phyloP scores from a whole-genome alignment of 1,140 invertebrate species.

The Eumaeus atala region DNA sequence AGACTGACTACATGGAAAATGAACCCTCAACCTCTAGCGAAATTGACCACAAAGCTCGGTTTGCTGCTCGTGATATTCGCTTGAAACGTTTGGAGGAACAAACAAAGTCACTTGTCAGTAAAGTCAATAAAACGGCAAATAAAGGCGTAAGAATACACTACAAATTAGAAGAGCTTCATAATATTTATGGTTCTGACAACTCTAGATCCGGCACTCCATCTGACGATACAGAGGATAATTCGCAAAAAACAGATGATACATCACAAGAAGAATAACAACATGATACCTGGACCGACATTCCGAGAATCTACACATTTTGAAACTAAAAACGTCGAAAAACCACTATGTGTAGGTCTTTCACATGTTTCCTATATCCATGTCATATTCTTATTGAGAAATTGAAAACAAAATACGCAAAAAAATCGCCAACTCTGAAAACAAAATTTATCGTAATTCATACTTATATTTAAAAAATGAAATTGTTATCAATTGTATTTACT shows the following conservation, averaged over 20 bases:
- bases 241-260: conserved; percentile 38
- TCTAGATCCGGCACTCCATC: conserved; percentile 58
- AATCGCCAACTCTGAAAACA: too few species aligned
- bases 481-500: too few species aligned
- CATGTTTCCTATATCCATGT: too few species aligned
- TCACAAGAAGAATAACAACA: conserved; percentile 23
- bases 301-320: too few species aligned
- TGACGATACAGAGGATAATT: conserved; percentile 49
- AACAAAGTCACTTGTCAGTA: conserved; percentile 68
- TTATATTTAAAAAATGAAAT: too few species aligned
- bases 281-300: too few species aligned
- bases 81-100: conserved; percentile 69
- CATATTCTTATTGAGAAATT: too few species aligned
- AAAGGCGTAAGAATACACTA: conserved; percentile 70
- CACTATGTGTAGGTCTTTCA: too few species aligned
- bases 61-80: conserved; percentile 62
- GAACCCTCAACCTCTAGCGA: conserved; percentile 52
- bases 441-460: too few species aligned
- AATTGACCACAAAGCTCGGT: conserved; percentile 62
- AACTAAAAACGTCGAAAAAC: too few species aligned
- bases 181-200: conserved; percentile 66
- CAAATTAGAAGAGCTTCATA: conserved; percentile 68
- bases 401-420: too few species aligned
- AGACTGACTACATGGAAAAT: not conserved
- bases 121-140: conserved; percentile 66